Evolutionary conservation across 2,888 invertebrate species (phyloP), one percentile per base, ranked within the genome.

Genomic region (Drosophila pegasa): DNA sequence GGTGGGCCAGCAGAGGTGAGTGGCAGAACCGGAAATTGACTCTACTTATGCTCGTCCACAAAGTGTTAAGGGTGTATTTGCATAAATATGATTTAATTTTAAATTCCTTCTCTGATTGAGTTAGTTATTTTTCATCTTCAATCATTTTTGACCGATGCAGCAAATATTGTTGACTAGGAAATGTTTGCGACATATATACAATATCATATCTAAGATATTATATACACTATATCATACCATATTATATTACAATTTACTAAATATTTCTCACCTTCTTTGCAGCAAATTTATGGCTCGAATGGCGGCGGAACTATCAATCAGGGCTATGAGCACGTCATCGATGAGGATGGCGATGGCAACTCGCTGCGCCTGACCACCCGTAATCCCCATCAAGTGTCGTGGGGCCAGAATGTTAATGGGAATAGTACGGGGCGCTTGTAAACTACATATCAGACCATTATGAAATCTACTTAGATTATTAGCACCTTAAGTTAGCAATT

Each of bases 301-400:
- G 96, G 94, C 89, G 93, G 90, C 7, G 97, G 97, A 56, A 97
- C 95, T 89, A 93, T 96, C 6, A 97, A 97, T 92, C 93, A 95
- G 79, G 97, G 94, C 4, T 97, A 96, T 89, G 96, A 97, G 88
- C 95, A 94, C 10, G 93, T 94, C 2, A 79, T 94, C 12, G 95
- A 95, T 48, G 94, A 95, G 25, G 96, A 96, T 59, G 96, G 95
- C 55, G 95, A 95, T 76, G 93, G 93, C 78, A 95, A 95, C 88
- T 96, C 96, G 9, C 92, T 97, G 80, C 94, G 95, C 90, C 93
- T 96, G 88, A 96, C 96, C 78, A 94, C 95, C 27, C 93, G 96
- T 87, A 94, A 94, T 90, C 94, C 91, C 16, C 89, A 89, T 72
- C 92, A 92, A 78, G 95, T 95, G 72, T 94, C 95, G 51, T 96